Base-by-base conservation (phyloP, 2,797 vertebrate species). In the Eidolon dupreanum region DNA sequence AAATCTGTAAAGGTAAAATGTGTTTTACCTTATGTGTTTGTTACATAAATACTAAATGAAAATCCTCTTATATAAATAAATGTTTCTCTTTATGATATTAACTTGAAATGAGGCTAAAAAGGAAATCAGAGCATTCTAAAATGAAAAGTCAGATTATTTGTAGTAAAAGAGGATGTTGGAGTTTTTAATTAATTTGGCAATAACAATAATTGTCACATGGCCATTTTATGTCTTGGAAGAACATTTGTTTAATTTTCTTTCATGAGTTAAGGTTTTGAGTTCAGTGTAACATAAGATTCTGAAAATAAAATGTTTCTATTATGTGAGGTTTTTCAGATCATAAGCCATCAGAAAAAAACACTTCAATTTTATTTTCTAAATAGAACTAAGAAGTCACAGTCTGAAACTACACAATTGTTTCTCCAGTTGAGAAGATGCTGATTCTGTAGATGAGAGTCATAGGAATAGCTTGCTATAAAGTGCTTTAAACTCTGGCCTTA, bases 181-280 rank as follows among this genome's bases (percentile, higher is more conserved):
- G 20, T 61, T 59, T 78, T 85, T n/a, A 85, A 70, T 86, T 96
- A 90, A 83, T 81, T 75, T 74, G 51, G 7, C 4, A 90, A 49
- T 59, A 38, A 2, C 61, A 11, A 51, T 73, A 82, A 88, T 73
- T 90, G 24, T 93, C 38, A 57, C 28, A 66, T 68, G 38, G n/a
- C 49, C 31, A 82, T 13, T 87, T 89, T 66, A 94, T n/a, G 87
- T 85, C 41, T 65, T 46, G 81, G 53, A 92, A 8, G n/a, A 87
- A 78, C 81, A 17, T 19, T 84, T 85, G 17, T 79, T 95, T 78
- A 88, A n/a, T 94, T 84, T 88, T 96, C 20, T 75, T 94, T 86
- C 43, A 75, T 57, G 41, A 92, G 10, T 46, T 87, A 90, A 73
- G 22, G 16, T 24, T 68, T 83, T 15, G 79, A 22, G 5, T 26